These are phyloP conservation scores for Aspidiotus rigidus DNA, from an alignment of 2,888 invertebrate species.

Conservation along the genomic window DNA sequence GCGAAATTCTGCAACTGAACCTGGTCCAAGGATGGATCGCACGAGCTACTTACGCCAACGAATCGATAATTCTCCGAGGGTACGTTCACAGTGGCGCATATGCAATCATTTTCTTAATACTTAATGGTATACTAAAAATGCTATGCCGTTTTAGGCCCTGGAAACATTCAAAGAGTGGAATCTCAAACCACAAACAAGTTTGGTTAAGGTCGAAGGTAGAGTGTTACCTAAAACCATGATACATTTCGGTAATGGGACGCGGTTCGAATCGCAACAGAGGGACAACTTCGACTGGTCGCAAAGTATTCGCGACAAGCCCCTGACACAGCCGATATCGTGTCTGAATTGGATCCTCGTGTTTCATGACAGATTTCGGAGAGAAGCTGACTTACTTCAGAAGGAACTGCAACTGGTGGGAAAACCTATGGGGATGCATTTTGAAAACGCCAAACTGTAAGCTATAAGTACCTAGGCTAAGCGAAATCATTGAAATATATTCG, in stretches of 20 bases:
- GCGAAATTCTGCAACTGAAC: constrained; percentile 63
- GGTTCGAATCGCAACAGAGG: too few species aligned
- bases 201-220: constrained; percentile 62
- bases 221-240: constrained; percentile 58
- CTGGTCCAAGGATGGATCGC: constrained; percentile 41
- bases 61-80: too few species aligned
- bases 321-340: constrained; percentile 43
- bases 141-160: constrained; percentile 2
- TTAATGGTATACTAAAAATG: too few species aligned
- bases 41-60: too few species aligned
- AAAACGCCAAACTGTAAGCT: constrained; percentile 37
- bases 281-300: constrained; percentile 64
- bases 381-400: constrained; percentile 47
- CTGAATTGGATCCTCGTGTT: constrained; percentile 45
- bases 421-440: constrained; percentile 45
- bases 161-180: constrained; percentile 62
- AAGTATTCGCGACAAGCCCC: constrained; percentile 50
- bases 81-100: too few species aligned
- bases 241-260: constrained; percentile 41
- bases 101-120: too few species aligned
- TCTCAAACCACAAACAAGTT: constrained; percentile 52
- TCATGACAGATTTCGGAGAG: constrained; percentile 41
- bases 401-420: constrained; percentile 43
- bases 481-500: too few species aligned
- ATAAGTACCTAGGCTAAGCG: too few species aligned